phyloP scores from a whole-genome alignment of 2,888 invertebrate species.

The Mantis religiosa region DNA sequence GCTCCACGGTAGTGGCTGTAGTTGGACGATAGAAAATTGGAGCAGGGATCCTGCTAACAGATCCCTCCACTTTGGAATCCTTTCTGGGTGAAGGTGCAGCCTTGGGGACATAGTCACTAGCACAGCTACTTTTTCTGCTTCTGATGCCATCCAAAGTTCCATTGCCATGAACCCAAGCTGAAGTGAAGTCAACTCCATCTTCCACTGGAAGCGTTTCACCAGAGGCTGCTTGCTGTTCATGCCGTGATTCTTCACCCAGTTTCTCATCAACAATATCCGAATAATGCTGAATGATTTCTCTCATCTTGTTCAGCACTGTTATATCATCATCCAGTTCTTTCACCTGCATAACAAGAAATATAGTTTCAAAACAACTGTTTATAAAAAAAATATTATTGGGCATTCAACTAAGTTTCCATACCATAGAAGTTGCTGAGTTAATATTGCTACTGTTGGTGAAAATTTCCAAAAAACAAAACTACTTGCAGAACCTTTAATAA shows the following conservation, averaged over 20 bases:
- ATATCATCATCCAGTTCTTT: conserved; percentile 70
- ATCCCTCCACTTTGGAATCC: conserved; percentile 49
- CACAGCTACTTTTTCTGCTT: neutral
- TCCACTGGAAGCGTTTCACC: conserved; percentile 20
- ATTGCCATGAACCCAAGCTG: conserved; percentile 69
- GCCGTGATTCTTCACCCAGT: conserved; percentile 31
- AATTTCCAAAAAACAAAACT: no score
- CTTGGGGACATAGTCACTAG: conserved; percentile 3
- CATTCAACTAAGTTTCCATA: no score
- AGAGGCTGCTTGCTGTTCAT: conserved; percentile 27
- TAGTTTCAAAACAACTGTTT: no score
- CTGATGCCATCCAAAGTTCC: conserved; percentile 53
- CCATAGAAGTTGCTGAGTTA: no score
- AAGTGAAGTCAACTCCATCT: conserved; percentile 54
- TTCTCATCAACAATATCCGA: conserved; percentile 39
- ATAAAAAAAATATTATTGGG: no score
- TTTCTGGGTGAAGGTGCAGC: conserved; percentile 48
- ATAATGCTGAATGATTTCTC: conserved; percentile 61
- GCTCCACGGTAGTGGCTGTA: neutral
- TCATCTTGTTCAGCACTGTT: conserved; percentile 69
- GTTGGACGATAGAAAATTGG: conserved; percentile 39
- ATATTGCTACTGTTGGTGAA: no score
- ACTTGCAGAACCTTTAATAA: no score
- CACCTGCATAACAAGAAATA: conserved; percentile 40
- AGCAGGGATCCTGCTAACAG: conserved; percentile 52